Percentiles rank a stretch among this genome's conserved stretches.
Conservation (phyloP, 2,888 invertebrate species). For the Ethmia dodecea region DNA sequence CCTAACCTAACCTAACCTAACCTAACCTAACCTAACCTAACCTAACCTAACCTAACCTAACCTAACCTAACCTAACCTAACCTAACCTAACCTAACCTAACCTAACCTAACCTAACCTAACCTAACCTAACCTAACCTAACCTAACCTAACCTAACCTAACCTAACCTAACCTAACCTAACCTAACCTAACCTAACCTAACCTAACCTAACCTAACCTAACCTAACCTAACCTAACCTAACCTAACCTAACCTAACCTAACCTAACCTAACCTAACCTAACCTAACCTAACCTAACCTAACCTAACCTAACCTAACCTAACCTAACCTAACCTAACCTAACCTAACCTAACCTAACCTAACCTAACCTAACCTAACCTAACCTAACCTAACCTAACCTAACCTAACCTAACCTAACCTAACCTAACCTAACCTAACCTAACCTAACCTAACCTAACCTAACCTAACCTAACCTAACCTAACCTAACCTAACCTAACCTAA, state of each 20-base stretch:
- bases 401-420: constrained; percentile 13
- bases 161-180: constrained; percentile 18
- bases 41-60: constrained; percentile 21
- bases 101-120: constrained; percentile 14
- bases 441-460: constrained; percentile 17
- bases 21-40: too few species aligned
- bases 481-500: constrained; percentile 22
- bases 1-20: too few species aligned
- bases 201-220: constrained; percentile 21
- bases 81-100: constrained; percentile 14
- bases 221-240: constrained; percentile 20
- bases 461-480: constrained; percentile 21
- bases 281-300: constrained; percentile 22
- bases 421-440: constrained; percentile 17
- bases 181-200: constrained; percentile 18
- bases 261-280: constrained; percentile 18
- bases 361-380: constrained; percentile 13
- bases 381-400: constrained; percentile 13
- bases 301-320: constrained; percentile 21
- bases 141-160: constrained; percentile 13
- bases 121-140: constrained; percentile 13
- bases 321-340: constrained; percentile 16
- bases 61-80: constrained; percentile 19
- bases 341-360: constrained; percentile 15
- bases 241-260: constrained; percentile 18